phyloP scores from a whole-genome alignment of 2,113 vertebrate species.

The Alligator sinensis region DNA sequence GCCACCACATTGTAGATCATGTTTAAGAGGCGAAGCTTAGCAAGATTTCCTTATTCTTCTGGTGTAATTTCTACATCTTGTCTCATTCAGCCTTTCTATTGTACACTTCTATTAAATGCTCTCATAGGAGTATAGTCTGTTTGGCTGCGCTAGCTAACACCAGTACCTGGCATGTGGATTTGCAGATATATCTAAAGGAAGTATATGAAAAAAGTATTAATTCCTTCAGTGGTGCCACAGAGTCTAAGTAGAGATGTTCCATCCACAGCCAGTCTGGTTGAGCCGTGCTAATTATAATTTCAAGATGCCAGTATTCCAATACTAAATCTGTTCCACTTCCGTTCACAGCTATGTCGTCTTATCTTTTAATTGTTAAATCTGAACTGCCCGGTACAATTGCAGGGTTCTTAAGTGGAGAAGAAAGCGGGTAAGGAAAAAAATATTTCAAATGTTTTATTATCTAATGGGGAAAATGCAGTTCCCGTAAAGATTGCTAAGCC shows the following conservation, averaged over 20 bases:
- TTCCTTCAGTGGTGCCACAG: not conserved
- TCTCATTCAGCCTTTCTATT: not conserved
- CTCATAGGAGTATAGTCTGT: not conserved
- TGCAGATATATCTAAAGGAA: constrained; percentile 32
- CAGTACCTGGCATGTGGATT: not conserved
- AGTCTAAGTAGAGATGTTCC: constrained; percentile 20
- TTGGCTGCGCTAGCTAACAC: not conserved
- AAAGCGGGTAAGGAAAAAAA: constrained; percentile 83
- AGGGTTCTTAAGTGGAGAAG: constrained; percentile 81
- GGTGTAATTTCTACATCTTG: not conserved
- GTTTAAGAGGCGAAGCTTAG: not conserved
- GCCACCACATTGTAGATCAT: not conserved
- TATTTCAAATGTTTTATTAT: not conserved
- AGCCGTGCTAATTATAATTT: not conserved
- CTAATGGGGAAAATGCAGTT: not conserved
- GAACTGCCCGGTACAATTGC: constrained; percentile 91
- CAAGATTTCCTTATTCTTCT: not conserved
- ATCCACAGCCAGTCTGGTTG: accelerated
- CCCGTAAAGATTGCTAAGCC: not conserved
- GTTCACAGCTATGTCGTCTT: constrained; percentile 94
- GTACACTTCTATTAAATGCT: constrained; percentile 6
- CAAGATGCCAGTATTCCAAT: constrained; percentile 15
- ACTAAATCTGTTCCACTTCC: constrained; percentile 66
- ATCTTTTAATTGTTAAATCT: constrained; percentile 93
- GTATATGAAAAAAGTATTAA: not conserved